A percentile compares a stretch with the other conserved stretches of the same genome.
These are phyloP conservation scores for Manacus vitellinus DNA, from an alignment of 2,113 vertebrate genomes.

Conservation along the genomic window DNA sequence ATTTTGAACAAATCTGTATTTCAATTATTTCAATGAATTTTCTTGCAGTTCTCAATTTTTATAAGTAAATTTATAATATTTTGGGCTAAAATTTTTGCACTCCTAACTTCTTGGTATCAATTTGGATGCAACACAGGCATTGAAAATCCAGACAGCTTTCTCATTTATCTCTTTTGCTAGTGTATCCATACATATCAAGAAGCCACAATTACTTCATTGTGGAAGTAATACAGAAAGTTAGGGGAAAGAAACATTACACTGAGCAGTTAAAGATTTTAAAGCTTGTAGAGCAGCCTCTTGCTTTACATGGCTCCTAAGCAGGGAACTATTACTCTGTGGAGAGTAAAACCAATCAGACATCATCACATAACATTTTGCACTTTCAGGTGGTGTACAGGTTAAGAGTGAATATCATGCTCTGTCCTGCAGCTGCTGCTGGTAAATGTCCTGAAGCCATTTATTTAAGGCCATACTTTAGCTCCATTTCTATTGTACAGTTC, in stretches of 20 bases:
- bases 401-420: neutral
- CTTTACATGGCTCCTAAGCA: neutral
- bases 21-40: neutral
- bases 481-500: neutral
- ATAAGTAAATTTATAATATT: neutral
- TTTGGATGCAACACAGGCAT: neutral
- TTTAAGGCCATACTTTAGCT: neutral
- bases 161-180: neutral
- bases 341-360: neutral
- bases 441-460: neutral
- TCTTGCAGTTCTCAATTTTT: neutral
- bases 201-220: accelerated
- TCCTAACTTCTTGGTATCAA: neutral
- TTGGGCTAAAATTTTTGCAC: neutral
- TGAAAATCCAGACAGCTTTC: neutral
- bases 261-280: neutral
- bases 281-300: neutral
- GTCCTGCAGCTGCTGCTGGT: neutral
- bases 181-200: neutral
- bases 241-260: neutral
- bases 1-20: neutral
- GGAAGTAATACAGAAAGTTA: neutral
- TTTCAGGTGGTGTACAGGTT: neutral
- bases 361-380: neutral
- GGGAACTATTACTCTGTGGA: neutral